Evolutionary conservation across 2,888 invertebrate genomes (phyloP), one percentile per base, ranked within the genome.

Genomic region (Agrochola macilenta): DNA sequence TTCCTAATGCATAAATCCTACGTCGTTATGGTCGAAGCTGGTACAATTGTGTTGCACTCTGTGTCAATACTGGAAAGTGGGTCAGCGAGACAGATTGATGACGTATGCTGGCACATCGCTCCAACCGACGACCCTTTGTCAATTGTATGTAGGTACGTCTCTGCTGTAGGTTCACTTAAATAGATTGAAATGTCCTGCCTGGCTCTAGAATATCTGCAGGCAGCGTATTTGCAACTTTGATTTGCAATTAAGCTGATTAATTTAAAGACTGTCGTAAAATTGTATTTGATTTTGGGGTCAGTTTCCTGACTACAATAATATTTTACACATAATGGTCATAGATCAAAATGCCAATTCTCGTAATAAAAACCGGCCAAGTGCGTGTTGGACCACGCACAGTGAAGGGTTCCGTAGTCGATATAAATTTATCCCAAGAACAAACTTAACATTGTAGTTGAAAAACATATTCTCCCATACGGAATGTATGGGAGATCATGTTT

Each of bases 11-110:
- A 87, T 83, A 88, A 87, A 86, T 86, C 86, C 76, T 81, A 69
- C 73, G 39, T 81, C 72, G 79, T 79, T 85, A 82, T 80, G 72
- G 74, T 23, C 60, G 78, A 78, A 26, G 78, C 71, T 76, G 72
- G 69, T 82, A 84, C 84, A 82, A 86, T 83, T 81, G 88, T 81
- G 76, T 78, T 86, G 78, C 79, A 81, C 74, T 80, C 78, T 87
- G 82, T 87, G 82, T 88, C 89, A 89, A 87, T 85, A 88, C 78
- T 82, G 74, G 88, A 87, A 89, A 89, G 85, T 87, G 84, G 89
- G 89, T 89, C 88, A 89, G 83, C 74, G 30, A 86, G 74, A 81
- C 82, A 87, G 81, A 88, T 88, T 88, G 86, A 88, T 88, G 87
- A 88, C 86, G 83, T 76, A 82, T 87, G 76, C 80, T 80, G 52